phyloP scores from a whole-genome alignment of 2,888 invertebrate genomes.

The Drosophila hamatofila region DNA sequence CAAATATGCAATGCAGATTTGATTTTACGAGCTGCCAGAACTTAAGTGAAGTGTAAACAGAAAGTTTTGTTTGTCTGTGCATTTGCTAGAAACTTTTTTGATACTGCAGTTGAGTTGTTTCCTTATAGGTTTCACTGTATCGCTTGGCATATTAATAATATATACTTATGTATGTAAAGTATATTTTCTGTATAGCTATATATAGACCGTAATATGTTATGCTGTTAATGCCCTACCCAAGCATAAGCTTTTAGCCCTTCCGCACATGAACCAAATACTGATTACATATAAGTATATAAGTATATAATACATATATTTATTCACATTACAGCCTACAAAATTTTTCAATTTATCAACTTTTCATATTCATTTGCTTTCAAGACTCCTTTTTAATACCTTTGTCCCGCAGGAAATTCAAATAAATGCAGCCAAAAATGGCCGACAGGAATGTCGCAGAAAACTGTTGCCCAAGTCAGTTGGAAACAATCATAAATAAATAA shows the following conservation, averaged over 20 bases:
- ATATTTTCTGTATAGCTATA: not conserved
- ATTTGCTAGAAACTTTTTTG: not conserved
- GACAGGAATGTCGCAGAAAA: constrained; percentile 30
- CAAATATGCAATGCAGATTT: constrained; percentile 8
- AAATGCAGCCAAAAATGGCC: constrained; percentile 14
- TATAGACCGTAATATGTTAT: too few species aligned
- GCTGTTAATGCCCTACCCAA: not conserved
- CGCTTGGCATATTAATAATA: not conserved
- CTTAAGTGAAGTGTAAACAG: not conserved
- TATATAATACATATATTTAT: constrained; percentile 2
- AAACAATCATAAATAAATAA: constrained; percentile 78
- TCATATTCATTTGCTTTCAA: not conserved
- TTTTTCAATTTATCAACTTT: constrained; percentile 7
- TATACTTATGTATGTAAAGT: not conserved
- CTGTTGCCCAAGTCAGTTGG: constrained; percentile 70
- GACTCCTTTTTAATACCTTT: not conserved
- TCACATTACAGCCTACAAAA: not conserved
- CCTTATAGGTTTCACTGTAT: not conserved
- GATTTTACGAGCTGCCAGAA: constrained; percentile 19
- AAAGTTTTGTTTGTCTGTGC: not conserved
- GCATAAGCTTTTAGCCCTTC: not conserved
- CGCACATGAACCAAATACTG: not conserved
- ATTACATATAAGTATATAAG: not conserved
- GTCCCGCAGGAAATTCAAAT: constrained; percentile 1
- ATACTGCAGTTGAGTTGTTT: not conserved